Conservation (phyloP, 2,888 invertebrate genomes). For the Oithona nana region DNA sequence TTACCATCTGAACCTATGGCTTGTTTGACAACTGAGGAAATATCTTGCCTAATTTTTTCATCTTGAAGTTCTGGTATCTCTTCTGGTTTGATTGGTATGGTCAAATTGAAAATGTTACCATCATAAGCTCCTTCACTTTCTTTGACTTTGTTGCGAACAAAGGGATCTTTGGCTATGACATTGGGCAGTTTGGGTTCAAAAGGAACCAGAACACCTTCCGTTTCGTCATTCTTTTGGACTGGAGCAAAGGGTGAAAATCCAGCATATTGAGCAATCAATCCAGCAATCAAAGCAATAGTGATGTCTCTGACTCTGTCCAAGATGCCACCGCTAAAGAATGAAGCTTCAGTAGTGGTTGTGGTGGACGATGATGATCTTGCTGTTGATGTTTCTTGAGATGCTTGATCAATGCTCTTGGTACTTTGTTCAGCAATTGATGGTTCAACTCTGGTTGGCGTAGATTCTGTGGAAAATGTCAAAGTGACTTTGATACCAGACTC, state of each 20-base stretch:
- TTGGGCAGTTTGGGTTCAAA: neutral
- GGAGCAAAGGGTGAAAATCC: neutral
- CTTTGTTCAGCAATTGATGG: neutral
- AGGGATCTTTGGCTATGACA: neutral
- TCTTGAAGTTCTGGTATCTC: neutral
- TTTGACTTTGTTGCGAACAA: constrained; percentile 1
- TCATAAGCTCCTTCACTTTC: neutral
- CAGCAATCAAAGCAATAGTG: neutral
- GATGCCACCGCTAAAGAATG: neutral
- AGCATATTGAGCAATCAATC: neutral
- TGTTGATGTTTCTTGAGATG: neutral
- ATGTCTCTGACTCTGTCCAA: neutral
- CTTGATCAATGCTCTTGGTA: neutral
- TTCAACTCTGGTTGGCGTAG: neutral
- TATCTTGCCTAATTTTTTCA: neutral
- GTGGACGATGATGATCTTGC: neutral
- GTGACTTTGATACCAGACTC: no score
- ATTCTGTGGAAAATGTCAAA: neutral
- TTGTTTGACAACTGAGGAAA: neutral
- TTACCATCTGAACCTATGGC: neutral
- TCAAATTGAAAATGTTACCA: constrained; percentile 2
- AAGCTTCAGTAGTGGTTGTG: neutral
- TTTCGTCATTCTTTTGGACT: neutral
- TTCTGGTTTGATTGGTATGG: neutral
- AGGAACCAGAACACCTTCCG: neutral